Evolutionary conservation across 2,888 invertebrate genomes (phyloP), one percentile per base, ranked within the genome.

Genomic region (Acronicta psi): DNA sequence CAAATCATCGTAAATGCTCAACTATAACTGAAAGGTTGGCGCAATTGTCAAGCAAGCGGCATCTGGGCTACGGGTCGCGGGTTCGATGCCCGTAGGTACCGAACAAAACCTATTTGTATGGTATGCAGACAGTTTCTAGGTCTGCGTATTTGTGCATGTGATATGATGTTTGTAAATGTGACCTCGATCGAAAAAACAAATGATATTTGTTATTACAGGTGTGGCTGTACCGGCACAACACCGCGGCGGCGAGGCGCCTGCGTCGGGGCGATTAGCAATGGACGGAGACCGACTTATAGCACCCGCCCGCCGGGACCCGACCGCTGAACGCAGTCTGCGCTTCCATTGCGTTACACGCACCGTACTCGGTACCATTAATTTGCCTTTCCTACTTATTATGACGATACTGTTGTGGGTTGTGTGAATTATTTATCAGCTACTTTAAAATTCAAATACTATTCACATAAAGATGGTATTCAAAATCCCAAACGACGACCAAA

Each of bases 231-330:
- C 91, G 94, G 1, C 88, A 89, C 71, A 92, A 92, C 74, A 93
- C 94, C 38, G 93, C 94, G 67, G 94, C 92, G 65, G 93, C 94
- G 74, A 83, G 95, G 66, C 93, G 95, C 64, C 63, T 92, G 67
- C 95, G 95, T 73, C 95, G 95, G 80, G 96, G 96, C 82, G 96
- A 96, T 94, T 96, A 96, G 95, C 95, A 95, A 94, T 95, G 94
- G 94, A 86, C 88, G 5, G 92, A 92, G 84, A 92, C 92, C 64
- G 91, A 91, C 87, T 94, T 93, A 93, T 94, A 94, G 94, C 93
- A 88, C 80, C 77, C 47, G 51, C 52, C 63, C 60, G 56, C 52
- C 17, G 61, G 53, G 2, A 41, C 40, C 51, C 50, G 57, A 41
- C 60, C 58, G 46, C 50, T 45, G 45, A 38, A 53, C 62, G 61